These are phyloP conservation scores for Epiperipatus broadwayi DNA, from an alignment of 2,888 invertebrate species.

Conservation along the genomic window DNA sequence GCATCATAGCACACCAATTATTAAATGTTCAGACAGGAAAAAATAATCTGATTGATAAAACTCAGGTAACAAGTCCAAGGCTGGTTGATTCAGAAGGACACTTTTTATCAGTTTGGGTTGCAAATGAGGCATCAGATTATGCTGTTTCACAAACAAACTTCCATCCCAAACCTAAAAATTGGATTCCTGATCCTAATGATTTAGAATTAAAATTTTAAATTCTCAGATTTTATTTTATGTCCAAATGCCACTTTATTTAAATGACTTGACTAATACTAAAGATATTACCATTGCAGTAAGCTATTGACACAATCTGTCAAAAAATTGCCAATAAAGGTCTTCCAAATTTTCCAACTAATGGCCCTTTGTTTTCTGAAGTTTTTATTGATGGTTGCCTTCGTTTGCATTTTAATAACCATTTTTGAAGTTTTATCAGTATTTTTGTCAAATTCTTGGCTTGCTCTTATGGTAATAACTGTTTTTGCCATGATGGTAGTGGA, in stretches of 20 bases:
- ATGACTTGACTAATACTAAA: conserved; percentile 60
- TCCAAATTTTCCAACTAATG: conserved; percentile 86
- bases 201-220: conserved; percentile 67
- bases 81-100: conserved; percentile 58
- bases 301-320: conserved; percentile 61
- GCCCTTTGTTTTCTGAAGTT: too few relatives aligned
- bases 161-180: conserved; percentile 69
- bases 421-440: conserved; percentile 56
- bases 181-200: conserved; percentile 64
- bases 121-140: conserved; percentile 81
- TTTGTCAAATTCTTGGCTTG: conserved; percentile 66
- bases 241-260: conserved; percentile 84
- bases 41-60: conserved; percentile 79
- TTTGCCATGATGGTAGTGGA: conserved; percentile 53
- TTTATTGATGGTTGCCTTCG: conserved; percentile 49
- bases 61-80: conserved; percentile 33
- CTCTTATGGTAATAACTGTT: conserved; percentile 46
- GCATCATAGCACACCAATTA: conserved; percentile 79
- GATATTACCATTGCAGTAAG: conserved; percentile 65
- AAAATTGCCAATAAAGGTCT: conserved; percentile 68
- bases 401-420: conserved; percentile 48
- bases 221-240: conserved; percentile 73
- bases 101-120: conserved; percentile 89
- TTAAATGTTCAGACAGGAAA: conserved; percentile 89
- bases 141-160: conserved; percentile 71